phyloP scores from a whole-genome alignment of 1,140 invertebrate species.

The Riptortus pedestris region DNA sequence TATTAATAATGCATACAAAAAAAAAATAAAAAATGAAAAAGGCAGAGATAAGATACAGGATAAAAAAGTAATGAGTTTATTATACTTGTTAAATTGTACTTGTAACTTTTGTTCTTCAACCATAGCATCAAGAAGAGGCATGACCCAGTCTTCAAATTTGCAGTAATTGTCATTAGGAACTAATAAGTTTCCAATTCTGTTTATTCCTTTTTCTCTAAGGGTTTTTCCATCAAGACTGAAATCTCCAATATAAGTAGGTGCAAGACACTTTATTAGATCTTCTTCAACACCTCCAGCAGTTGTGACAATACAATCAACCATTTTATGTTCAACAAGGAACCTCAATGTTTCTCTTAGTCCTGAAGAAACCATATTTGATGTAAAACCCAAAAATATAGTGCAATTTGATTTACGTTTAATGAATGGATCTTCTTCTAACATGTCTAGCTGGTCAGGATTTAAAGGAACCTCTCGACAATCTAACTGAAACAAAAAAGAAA shows the following conservation, averaged over 20 bases:
- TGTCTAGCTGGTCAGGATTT: constrained; percentile 51
- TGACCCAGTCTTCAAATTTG: constrained; percentile 95
- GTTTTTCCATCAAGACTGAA: constrained; percentile 72
- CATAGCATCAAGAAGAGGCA: constrained; percentile 87
- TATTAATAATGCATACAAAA: too few relatives aligned
- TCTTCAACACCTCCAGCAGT: constrained; percentile 98
- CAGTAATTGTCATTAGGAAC: constrained; percentile 99
- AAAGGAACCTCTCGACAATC: constrained; percentile 53
- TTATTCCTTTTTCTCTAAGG: constrained; percentile 80
- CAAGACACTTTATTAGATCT: constrained; percentile 97
- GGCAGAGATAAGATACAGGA: too few relatives aligned
- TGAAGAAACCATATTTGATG: constrained; percentile 94
- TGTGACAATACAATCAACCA: constrained; percentile 93
- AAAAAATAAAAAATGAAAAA: too few relatives aligned
- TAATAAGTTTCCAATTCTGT: constrained; percentile 93
- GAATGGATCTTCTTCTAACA: constrained; percentile 64
- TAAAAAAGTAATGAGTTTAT: too few relatives aligned
- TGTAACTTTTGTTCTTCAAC: constrained; percentile 73
- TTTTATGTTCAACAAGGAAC: constrained; percentile 80
- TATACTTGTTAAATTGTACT: constrained; percentile 34
- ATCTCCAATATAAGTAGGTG: constrained; percentile 84
- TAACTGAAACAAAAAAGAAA: constrained; percentile 33
- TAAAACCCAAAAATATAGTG: constrained; percentile 96
- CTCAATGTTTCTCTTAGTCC: constrained; percentile 85
- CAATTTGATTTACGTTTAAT: constrained; percentile 69